Base-by-base conservation (phyloP, 2,888 invertebrate species). In the Macrostomum cliftonense region DNA sequence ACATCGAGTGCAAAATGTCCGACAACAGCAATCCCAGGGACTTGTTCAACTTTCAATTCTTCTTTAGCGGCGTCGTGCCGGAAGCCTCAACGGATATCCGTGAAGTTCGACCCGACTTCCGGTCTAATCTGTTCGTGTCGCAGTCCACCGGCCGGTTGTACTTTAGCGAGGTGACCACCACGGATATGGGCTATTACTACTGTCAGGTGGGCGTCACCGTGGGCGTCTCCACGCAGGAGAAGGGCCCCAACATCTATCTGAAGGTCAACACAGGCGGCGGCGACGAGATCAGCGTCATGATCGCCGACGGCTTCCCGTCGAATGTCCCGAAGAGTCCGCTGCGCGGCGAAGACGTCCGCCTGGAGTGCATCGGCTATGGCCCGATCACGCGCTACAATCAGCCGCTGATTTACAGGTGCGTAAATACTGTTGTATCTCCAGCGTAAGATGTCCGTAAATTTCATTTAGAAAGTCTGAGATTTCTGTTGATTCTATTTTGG, bases 311-410 rank as follows among this genome's bases (percentile, higher is more conserved):
- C 61, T 95, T 95, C 60, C 93, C 93, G 0, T 89, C 88, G 74
- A 80, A 83, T 1, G 93, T 88, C 63, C 93, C 93, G 0, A 86
- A 86, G 66, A 85, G 87, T 19, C 88, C 91, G 0, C 74, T 81
- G 53, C 85, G 84, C 17, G 89, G 88, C 0, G 80, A 84, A 61
- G 82, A 87, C 69, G 84, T 91, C 14, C 76, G 85, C 52, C 71
- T 95, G 46, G 93, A 95, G 73, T 95, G 93, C 72, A 78, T 93
- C 57, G 87, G 88, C 2, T 89, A 87, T 75, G 93, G 91, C 68
- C 89, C 89, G 5, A 28, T 28, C 28, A 28, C 28, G 5, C 28
- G 28, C 28, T 28, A 28, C 28, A 28, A 28, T 9, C 28, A 28
- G 28, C 28, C 28, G 4, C 28, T 28, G 5, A 28, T 28, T 9